These are phyloP conservation scores for Benitochromis conjunctus DNA, from an alignment of 2,113 vertebrate genomes.

Conservation along the genomic window DNA sequence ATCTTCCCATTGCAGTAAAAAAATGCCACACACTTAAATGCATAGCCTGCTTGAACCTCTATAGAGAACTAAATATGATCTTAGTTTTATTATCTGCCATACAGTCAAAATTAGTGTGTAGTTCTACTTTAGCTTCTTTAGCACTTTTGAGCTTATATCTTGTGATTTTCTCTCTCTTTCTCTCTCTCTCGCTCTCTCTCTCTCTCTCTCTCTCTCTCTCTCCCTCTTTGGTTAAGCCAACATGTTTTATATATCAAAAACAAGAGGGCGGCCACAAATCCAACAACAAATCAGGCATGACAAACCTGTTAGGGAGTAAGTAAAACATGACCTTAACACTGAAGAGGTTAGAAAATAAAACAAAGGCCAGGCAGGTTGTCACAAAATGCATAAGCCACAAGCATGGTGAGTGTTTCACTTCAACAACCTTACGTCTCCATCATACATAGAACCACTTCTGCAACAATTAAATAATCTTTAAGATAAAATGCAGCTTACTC, in stretches of 20 bases:
- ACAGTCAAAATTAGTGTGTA: background rate
- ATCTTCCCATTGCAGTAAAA: background rate
- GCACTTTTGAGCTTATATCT: background rate
- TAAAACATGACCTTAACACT: background rate
- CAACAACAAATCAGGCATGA: background rate
- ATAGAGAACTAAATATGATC: background rate
- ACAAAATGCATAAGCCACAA: background rate
- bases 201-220: background rate
- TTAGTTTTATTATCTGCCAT: background rate
- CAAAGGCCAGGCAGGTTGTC: background rate
- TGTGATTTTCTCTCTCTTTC: background rate
- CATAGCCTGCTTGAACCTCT: background rate
- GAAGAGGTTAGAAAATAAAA: too few relatives aligned
- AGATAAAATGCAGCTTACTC: background rate
- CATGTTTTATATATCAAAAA: background rate
- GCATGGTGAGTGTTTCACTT: background rate
- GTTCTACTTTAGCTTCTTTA: background rate
- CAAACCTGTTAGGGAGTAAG: background rate
- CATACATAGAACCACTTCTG: background rate
- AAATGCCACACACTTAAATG: background rate
- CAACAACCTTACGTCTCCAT: background rate
- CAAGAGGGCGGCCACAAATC: background rate
- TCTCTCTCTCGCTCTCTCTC: background rate
- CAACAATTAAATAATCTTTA: background rate
- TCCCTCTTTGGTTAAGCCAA: background rate